Evolutionary conservation across 2,888 invertebrate genomes (phyloP).

Genomic region (Smittia sp.): DNA sequence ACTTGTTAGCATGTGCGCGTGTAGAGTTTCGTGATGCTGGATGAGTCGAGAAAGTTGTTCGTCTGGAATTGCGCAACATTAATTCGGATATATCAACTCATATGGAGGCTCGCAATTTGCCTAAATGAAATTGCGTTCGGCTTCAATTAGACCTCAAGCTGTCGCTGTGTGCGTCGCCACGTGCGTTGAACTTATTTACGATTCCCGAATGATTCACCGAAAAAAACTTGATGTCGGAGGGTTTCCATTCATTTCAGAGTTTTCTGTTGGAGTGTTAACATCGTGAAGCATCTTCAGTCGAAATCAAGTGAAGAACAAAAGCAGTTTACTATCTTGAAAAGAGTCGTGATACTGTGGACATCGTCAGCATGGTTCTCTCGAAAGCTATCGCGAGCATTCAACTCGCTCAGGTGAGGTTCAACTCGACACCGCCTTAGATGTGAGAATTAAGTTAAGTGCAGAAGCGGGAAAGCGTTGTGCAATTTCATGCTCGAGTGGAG

Average conservation of each 20-base stretch:
- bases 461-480: background rate
- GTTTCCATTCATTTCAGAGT: background rate
- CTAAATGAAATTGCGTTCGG: background rate
- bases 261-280: background rate
- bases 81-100: background rate
- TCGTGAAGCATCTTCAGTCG: background rate
- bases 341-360: background rate
- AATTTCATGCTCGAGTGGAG: background rate
- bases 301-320: background rate
- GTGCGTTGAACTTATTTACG: background rate
- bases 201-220: conserved; percentile 4
- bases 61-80: background rate
- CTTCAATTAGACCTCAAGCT: too few relatives aligned
- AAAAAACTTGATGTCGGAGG: background rate
- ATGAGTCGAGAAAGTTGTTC: background rate
- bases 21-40: background rate
- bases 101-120: background rate
- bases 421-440: background rate
- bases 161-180: background rate
- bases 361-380: conserved; percentile 22
- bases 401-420: background rate
- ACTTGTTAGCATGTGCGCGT: conserved; percentile 3
- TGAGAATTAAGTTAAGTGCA: background rate
- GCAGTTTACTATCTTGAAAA: too few relatives aligned
- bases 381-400: conserved; percentile 4